phyloP scores from a whole-genome alignment of 2,888 invertebrate genomes.

The Microchrysa polita region DNA sequence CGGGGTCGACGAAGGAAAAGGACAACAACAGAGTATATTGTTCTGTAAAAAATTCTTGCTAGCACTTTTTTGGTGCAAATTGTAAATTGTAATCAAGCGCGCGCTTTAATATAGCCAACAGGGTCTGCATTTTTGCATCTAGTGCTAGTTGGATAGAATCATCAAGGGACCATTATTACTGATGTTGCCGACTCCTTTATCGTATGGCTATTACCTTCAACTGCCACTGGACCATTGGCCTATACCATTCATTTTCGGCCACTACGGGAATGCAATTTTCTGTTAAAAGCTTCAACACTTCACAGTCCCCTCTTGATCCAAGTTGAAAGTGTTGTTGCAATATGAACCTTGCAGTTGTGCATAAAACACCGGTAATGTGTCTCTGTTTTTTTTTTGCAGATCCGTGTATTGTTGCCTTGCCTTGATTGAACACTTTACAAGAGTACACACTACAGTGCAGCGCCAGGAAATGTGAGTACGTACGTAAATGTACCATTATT shows the following conservation, averaged over 20 bases:
- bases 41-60: too few species aligned
- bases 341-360: constrained; percentile 28
- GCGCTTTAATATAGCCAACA: neutral
- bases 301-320: constrained; percentile 10
- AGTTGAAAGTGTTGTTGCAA: constrained; percentile 39
- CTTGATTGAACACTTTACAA: constrained; percentile 32
- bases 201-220: constrained; percentile 40
- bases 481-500: neutral
- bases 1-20: too few species aligned
- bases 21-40: too few species aligned
- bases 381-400: constrained; percentile 9
- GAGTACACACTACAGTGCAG: neutral
- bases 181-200: constrained; percentile 24
- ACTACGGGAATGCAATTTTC: constrained; percentile 37
- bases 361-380: constrained; percentile 46
- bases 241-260: constrained; percentile 14
- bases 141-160: constrained; percentile 15
- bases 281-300: constrained; percentile 44
- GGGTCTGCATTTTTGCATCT: constrained; percentile 6
- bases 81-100: too few species aligned
- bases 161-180: constrained; percentile 35
- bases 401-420: constrained; percentile 3
- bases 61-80: too few species aligned
- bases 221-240: constrained; percentile 25
- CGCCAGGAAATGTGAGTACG: neutral